Percentiles rank a stretch among this genome's conserved stretches.
These are phyloP conservation scores for Cardiocondyla obscurior DNA, from an alignment of 1,140 invertebrate genomes.

Conservation along the genomic window DNA sequence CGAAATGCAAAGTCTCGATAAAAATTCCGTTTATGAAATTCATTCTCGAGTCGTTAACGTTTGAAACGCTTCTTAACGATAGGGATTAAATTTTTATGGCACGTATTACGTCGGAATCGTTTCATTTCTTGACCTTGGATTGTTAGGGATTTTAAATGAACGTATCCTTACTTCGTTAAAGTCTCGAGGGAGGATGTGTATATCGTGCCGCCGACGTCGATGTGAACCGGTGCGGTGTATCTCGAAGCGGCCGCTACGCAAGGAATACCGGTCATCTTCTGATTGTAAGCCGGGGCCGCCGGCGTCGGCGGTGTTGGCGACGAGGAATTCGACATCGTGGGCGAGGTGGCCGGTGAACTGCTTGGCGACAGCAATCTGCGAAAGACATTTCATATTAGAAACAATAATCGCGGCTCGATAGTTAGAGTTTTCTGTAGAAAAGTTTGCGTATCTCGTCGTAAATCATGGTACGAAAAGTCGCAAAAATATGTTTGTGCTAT, in stretches of 20 bases:
- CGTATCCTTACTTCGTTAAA: constrained; percentile 93
- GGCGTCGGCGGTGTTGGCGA: constrained; percentile 86
- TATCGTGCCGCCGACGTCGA: constrained; percentile 98
- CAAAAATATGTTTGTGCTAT: neutral
- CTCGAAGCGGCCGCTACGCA: constrained; percentile 95
- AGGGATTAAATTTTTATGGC: neutral
- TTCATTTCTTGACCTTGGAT: neutral
- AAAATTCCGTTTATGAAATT: neutral
- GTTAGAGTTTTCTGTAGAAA: neutral
- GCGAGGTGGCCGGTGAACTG: constrained; percentile 88
- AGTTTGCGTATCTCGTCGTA: neutral
- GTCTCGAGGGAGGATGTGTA: constrained; percentile 98
- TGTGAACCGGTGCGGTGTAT: constrained; percentile 97
- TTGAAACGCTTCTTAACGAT: neutral
- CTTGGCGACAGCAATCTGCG: constrained; percentile 87
- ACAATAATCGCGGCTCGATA: neutral
- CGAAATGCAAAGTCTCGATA: neutral
- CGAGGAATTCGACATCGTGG: constrained; percentile 87
- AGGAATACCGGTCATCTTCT: constrained; percentile 93
- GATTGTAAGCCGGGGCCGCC: constrained; percentile 84
- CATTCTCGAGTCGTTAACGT: neutral
- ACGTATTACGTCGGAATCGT: neutral
- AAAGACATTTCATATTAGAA: constrained; percentile 72
- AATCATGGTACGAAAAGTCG: neutral
- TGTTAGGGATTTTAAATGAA: neutral